These are phyloP conservation scores for Yponomeuta evonymella DNA, from an alignment of 2,888 invertebrate species.

Conservation along the genomic window DNA sequence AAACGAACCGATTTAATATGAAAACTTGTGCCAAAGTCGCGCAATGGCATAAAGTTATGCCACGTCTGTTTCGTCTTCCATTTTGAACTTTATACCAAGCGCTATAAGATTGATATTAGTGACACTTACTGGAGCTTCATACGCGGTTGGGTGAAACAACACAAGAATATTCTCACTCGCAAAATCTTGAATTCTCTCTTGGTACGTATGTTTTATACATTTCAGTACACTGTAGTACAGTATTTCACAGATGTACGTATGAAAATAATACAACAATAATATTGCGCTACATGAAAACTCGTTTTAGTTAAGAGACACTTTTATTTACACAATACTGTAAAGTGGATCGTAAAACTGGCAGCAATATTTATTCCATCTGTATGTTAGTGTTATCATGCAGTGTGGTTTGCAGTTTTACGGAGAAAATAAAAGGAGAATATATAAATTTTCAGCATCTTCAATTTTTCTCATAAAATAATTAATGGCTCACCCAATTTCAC, in stretches of 20 bases:
- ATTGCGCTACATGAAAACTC: not conserved
- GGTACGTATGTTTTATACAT: not conserved
- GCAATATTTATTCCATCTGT: not conserved
- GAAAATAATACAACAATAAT: not conserved
- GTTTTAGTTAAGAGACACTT: slow-evolving; percentile 3
- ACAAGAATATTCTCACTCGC: not conserved
- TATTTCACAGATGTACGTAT: not conserved
- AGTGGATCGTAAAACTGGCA: not conserved
- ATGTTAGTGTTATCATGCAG: not conserved
- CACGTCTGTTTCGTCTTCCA: not conserved
- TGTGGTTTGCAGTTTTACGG: not conserved
- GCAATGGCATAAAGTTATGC: not conserved
- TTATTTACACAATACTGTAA: not conserved
- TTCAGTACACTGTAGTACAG: not conserved
- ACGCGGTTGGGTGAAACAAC: not conserved
- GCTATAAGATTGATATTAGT: not conserved
- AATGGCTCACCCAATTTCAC: too few relatives aligned
- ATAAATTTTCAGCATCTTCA: not conserved
- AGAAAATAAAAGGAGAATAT: too few relatives aligned
- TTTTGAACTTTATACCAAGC: not conserved
- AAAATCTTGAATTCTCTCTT: not conserved
- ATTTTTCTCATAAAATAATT: not conserved
- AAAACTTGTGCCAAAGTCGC: not conserved
- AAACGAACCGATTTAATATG: not conserved
- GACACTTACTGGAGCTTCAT: not conserved